Evolutionary conservation across 2,113 vertebrate genomes (phyloP), one percentile per base, ranked within the genome.

Genomic region (Boulengeromyrus knoepffleri): DNA sequence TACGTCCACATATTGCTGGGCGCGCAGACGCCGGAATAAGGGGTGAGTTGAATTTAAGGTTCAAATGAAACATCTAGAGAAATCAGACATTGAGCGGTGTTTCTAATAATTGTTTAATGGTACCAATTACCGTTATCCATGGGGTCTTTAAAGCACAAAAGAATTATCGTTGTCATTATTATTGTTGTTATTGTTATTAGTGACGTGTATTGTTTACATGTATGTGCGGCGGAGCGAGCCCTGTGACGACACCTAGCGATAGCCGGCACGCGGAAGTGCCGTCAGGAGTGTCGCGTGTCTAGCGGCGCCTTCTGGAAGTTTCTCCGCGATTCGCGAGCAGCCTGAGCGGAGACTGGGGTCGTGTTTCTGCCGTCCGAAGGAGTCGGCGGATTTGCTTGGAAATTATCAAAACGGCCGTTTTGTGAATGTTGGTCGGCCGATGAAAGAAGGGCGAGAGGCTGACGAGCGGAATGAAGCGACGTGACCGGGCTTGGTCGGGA

Each of bases 231-330:
- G 83, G 24, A 45, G 24, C 8, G 85, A 53, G 85, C 24, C 85
- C 49, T 39, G 74, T 80, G 74, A 80, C 74, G 74, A 80, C 31
- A 80, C 36, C 74, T 19, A 80, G 74, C 74, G 36, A 36, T 17
- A 5, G 74, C 74, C 36, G 74, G 85, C 31, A 87, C 53, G 85
- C 85, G 85, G 85, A 87, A 52, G 31, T 87, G 27, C 50, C 15
- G 47, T 31, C 27, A 52, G 27, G n/a, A 53, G 50, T 27, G n/a
- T 87, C 85, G 45, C 85, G 47, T 50, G 85, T 87, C 50, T 12
- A 17, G 49, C 50, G 49, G 50, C 85, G 13, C 45, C 2, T 87
- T 87, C 85, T 87, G 49, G 85, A 87, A 87, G 49, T 87, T 87
- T 87, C 85, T 52, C 49, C 13, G 15, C 46, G n/a, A 47, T 80